These are phyloP conservation scores for Coilia nasus DNA, from an alignment of 2,797 vertebrate genomes.

Conservation along the genomic window DNA sequence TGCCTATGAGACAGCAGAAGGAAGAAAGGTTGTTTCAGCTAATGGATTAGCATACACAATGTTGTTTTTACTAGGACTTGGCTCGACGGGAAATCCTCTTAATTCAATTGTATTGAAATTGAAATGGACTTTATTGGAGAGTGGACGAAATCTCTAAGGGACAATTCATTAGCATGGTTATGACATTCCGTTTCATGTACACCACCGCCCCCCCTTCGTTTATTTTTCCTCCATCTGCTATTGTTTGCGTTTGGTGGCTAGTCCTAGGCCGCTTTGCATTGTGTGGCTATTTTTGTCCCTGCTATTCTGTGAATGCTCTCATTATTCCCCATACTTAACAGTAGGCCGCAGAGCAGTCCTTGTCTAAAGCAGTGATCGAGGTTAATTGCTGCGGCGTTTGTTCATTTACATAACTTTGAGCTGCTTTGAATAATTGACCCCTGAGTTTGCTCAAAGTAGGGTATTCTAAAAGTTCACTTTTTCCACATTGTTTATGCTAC, in stretches of 20 bases:
- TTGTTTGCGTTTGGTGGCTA: conserved; percentile 65
- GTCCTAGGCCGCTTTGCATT: conserved; percentile 45
- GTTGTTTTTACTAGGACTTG: conserved; percentile 73
- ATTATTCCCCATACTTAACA: conserved; percentile 69
- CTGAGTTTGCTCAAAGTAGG: not conserved
- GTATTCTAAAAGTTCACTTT: not conserved
- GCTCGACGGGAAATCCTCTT: conserved; percentile 79
- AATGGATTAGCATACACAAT: conserved; percentile 77
- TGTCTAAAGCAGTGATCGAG: conserved; percentile 66
- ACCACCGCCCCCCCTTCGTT: conserved; percentile 57
- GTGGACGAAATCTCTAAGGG: conserved; percentile 62
- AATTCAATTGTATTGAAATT: conserved; percentile 80
- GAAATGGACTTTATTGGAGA: conserved; percentile 79
- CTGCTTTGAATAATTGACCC: conserved; percentile 39
- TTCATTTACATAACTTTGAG: conserved; percentile 56
- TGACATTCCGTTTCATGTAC: conserved; percentile 50
- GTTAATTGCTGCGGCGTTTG: conserved; percentile 67
- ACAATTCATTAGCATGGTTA: conserved; percentile 77
- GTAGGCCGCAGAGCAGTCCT: conserved; percentile 58
- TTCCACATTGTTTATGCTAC: conserved; percentile 25
- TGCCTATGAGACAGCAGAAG: conserved; percentile 63
- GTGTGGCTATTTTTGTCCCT: conserved; percentile 53
- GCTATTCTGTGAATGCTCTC: conserved; percentile 66
- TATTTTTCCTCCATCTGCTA: conserved; percentile 47
- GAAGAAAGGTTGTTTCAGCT: conserved; percentile 63